A percentile compares a stretch with the other conserved stretches of the same genome.
These are phyloP conservation scores for Cyrtodaria siliqua DNA, from an alignment of 2,888 invertebrate species.

Conservation along the genomic window DNA sequence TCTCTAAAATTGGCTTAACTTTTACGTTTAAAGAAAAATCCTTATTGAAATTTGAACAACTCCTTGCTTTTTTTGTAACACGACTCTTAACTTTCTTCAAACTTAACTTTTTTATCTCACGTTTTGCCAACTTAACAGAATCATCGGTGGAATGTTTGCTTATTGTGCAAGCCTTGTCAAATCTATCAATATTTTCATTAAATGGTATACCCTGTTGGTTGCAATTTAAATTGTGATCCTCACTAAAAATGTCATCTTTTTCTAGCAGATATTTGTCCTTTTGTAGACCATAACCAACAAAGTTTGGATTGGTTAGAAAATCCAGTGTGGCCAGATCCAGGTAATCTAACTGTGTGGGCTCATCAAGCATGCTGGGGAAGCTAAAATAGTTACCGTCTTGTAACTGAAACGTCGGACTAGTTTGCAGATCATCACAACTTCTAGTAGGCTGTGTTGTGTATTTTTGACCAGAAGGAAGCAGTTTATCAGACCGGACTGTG, in stretches of 20 bases:
- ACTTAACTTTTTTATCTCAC: conserved; percentile 41
- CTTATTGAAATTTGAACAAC: background rate
- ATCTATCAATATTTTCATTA: background rate
- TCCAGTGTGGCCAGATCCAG: conserved; percentile 60
- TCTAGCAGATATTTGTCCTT: conserved; percentile 29
- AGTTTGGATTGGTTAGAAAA: conserved; percentile 60
- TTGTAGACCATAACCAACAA: conserved; percentile 24
- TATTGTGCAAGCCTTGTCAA: conserved; percentile 1
- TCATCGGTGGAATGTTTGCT: background rate
- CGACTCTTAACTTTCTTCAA: conserved; percentile 45
- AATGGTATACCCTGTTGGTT: conserved; percentile 12
- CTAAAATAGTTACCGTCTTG: conserved; percentile 60
- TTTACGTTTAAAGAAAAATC: background rate
- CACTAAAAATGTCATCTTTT: conserved; percentile 46
- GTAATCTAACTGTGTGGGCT: conserved; percentile 63
- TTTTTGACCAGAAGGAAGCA: conserved; percentile 13
- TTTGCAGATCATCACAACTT: conserved; percentile 45
- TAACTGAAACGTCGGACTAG: conserved; percentile 52
- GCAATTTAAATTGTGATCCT: conserved; percentile 20
- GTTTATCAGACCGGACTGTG: conserved; percentile 32
- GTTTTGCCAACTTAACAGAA: conserved; percentile 21
- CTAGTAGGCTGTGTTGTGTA: conserved; percentile 20
- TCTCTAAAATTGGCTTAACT: background rate
- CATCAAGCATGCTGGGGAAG: conserved; percentile 59
- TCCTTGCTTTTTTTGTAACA: conserved; percentile 17